Evolutionary conservation across 2,113 vertebrate species (phyloP), one percentile per base, ranked within the genome.

Genomic region (Anser brachyrhynchus): DNA sequence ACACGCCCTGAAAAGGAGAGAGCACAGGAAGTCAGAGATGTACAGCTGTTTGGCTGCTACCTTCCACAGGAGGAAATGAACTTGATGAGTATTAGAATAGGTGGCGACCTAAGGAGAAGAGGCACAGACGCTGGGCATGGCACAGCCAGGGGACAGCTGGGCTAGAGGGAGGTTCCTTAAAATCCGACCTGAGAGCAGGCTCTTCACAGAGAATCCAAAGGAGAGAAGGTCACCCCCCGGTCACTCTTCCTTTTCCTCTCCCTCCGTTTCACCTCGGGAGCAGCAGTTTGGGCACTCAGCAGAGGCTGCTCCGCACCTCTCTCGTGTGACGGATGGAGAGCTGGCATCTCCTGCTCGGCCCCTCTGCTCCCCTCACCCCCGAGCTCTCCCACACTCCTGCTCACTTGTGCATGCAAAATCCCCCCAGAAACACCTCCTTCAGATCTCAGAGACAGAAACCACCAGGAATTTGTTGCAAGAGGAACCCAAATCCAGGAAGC

Each of bases 1-100:
- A 99, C 12, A 99, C 97, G 41, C 99, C 99, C 99, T 99, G 96
- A 6, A 88, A 92, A 97, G 44, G 52, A 89, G 67, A 49, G 33
- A 84, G 49, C 62, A 69, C 35, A 79, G 83, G 15, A 9, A 20
- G n/a, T 95, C 51, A 82, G 61, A 11, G 76, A 2, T 1, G 3
- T 1, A 5, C 0, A 0, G 64, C 46, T 49, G 82, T 1, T 31
- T 22, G 44, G 64, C 43, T 51, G 80, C 65, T 39, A 1, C 55
- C 59, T 2, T 1, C 17, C 51, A 2, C 0, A 6, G 35, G 15
- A 76, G 41, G 70, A 75, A 46, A 37, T 0, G 9, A 33, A 26
- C 51, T 20, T 13, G 65, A 13, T 10, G 84, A 52, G 81, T 37
- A 2, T 20, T 5, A n/a, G 35, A 8, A 15, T 1, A 44, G 78